Percentiles rank a stretch among this genome's conserved stretches.
Conservation (phyloP, 2,113 vertebrate species). For the Calidris pugnax region DNA sequence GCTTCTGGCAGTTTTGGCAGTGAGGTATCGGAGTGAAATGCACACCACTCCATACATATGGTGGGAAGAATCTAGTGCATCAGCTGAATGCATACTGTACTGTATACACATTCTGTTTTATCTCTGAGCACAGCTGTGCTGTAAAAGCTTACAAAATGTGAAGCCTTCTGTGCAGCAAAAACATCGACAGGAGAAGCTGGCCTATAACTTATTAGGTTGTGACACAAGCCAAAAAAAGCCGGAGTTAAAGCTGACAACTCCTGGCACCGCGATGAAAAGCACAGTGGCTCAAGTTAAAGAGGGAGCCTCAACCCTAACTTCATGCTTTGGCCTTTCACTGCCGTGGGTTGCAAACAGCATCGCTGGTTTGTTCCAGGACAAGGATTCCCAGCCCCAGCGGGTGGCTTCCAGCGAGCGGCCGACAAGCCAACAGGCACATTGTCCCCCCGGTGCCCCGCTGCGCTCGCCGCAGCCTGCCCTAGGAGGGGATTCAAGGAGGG, state of each 20-base stretch:
- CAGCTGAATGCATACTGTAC: slow-evolving; percentile 77
- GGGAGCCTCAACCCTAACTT: background rate
- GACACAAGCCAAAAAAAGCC: slow-evolving; percentile 71
- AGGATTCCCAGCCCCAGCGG: background rate
- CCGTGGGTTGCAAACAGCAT: background rate
- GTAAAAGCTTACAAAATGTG: slow-evolving; percentile 81
- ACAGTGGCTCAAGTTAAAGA: slow-evolving; percentile 13
- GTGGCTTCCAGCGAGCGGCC: background rate
- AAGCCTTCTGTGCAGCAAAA: slow-evolving; percentile 80
- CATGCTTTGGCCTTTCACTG: background rate
- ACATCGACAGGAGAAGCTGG: slow-evolving; percentile 75
- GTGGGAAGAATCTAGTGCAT: slow-evolving; percentile 76
- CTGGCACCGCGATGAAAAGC: slow-evolving; percentile 24
- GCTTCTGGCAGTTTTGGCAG: slow-evolving; percentile 78
- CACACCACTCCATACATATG: slow-evolving; percentile 77
- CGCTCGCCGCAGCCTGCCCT: background rate
- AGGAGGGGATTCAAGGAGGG: background rate
- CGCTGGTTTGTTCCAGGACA: background rate
- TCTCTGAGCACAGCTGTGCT: slow-evolving; percentile 80
- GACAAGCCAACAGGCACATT: background rate
- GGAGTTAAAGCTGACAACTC: slow-evolving; percentile 62
- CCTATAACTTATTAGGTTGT: slow-evolving; percentile 75
- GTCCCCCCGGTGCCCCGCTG: background rate
- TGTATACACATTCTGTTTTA: slow-evolving; percentile 82
- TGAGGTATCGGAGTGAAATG: slow-evolving; percentile 72